Evolutionary conservation across 2,888 invertebrate species (phyloP).

Genomic region (Diploptera punctata): DNA sequence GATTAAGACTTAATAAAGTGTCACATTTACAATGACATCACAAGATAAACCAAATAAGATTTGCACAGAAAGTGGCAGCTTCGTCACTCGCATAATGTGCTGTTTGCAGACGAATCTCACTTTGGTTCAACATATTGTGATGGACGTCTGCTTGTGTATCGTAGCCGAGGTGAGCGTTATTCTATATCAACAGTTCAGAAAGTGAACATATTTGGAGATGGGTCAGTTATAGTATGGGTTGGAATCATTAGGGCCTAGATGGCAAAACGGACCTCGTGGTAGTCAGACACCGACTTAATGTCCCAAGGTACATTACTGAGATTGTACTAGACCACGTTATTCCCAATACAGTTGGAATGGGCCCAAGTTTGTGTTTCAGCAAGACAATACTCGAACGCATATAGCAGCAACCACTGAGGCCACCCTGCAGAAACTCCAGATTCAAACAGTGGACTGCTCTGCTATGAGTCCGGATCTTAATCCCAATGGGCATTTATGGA

Average conservation of each 20-base stretch:
- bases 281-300: constrained; percentile 1
- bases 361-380: background rate
- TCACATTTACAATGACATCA: background rate
- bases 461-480: constrained; percentile 1
- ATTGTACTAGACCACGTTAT: background rate
- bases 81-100: background rate
- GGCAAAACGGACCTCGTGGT: background rate
- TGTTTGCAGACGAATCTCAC: constrained; percentile 3
- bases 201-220: background rate
- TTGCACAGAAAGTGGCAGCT: background rate
- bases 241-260: background rate
- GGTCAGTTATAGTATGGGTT: background rate
- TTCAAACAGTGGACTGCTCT: constrained; percentile 4
- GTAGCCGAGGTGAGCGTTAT: too few species aligned
- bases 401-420: background rate
- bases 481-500: background rate
- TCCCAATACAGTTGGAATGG: background rate
- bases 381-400: constrained; percentile 3
- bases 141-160: constrained; percentile 4
- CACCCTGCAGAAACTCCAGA: background rate
- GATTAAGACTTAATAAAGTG: background rate
- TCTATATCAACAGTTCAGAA: background rate
- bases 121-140: background rate
- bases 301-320: too few species aligned
- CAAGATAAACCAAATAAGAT: background rate